These are phyloP conservation scores for Porites rus DNA, from an alignment of 92 coral and sea anemone genomes.

Conservation along the genomic window DNA sequence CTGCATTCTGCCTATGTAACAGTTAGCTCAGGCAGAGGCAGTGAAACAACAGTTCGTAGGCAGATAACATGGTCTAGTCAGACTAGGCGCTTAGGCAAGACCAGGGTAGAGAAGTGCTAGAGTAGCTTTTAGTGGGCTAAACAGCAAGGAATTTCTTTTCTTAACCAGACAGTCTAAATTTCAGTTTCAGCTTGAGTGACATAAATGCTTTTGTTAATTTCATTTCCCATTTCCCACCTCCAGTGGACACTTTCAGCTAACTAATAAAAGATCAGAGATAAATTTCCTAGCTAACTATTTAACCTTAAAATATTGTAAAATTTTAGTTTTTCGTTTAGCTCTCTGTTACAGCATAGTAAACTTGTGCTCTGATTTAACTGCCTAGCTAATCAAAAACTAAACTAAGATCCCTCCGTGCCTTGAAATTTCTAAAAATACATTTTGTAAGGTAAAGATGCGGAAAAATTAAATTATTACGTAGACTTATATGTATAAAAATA, in stretches of 20 bases:
- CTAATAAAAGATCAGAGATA: neutral
- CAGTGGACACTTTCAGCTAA: too few relatives aligned
- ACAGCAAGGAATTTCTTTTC: neutral
- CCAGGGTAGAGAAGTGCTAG: neutral
- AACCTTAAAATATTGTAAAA: neutral
- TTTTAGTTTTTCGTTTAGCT: neutral
- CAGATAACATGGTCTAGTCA: neutral
- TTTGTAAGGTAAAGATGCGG: too few relatives aligned
- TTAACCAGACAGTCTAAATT: too few relatives aligned
- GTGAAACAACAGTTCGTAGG: slow-evolving; percentile 6
- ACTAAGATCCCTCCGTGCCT: too few relatives aligned
- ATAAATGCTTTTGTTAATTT: too few relatives aligned
- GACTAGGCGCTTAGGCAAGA: neutral
- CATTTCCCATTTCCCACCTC: too few relatives aligned
- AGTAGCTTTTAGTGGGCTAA: neutral
- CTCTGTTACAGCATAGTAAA: neutral
- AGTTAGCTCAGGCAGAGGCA: slow-evolving; percentile 37
- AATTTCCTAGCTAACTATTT: too few relatives aligned
- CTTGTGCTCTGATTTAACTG: neutral
- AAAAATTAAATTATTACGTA: too few relatives aligned
- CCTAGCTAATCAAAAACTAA: too few relatives aligned
- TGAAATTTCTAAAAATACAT: too few relatives aligned
- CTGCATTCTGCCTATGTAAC: slow-evolving; percentile 42
- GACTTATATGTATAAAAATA: too few relatives aligned
- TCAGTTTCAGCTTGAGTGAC: too few relatives aligned